A percentile compares a stretch with the other conserved stretches of the same genome.
Conservation (phyloP, 2,888 invertebrate genomes). For the Hecatera dysodea region DNA sequence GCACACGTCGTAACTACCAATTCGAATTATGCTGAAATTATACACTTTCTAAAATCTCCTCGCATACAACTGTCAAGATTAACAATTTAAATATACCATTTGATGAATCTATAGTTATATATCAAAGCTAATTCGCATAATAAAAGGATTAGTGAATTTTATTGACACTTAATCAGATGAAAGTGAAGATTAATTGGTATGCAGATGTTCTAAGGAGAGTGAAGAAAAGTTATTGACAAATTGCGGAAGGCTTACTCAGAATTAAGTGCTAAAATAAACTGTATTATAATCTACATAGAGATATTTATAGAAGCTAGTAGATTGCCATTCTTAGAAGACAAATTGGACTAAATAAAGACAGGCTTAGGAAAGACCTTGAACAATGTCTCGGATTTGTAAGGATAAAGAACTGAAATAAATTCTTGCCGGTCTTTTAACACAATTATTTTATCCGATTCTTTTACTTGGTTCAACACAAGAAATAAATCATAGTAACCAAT, state of each 20-base stretch:
- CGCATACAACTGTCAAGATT: conserved; percentile 41
- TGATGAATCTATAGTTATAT: conserved; percentile 50
- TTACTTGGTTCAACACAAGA: conserved; percentile 27
- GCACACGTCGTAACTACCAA: conserved; percentile 55
- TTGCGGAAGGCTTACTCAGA: conserved; percentile 29
- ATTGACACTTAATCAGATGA: conserved; percentile 63
- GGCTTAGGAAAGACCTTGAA: conserved; percentile 62
- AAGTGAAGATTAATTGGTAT: conserved; percentile 62
- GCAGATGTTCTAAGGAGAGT: conserved; percentile 41
- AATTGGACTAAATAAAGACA: conserved; percentile 59
- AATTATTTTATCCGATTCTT: conserved; percentile 51
- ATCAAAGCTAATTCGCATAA: conserved; percentile 59
- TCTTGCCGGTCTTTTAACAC: conserved; percentile 51
- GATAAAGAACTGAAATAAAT: conserved; percentile 61
- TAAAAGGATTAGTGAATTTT: conserved; percentile 60
- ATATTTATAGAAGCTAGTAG: conserved; percentile 40
- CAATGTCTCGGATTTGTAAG: conserved; percentile 60
- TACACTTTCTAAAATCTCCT: conserved; percentile 65
- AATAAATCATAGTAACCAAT: conserved; percentile 29
- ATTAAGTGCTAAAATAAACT: conserved; percentile 27
- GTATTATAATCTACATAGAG: conserved; percentile 24
- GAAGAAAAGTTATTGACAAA: conserved; percentile 46
- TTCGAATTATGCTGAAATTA: conserved; percentile 58
- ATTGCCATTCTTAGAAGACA: conserved; percentile 52
- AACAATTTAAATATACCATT: conserved; percentile 45